Evolutionary conservation across 2,888 invertebrate genomes (phyloP).

Genomic region (Euproctis similis): DNA sequence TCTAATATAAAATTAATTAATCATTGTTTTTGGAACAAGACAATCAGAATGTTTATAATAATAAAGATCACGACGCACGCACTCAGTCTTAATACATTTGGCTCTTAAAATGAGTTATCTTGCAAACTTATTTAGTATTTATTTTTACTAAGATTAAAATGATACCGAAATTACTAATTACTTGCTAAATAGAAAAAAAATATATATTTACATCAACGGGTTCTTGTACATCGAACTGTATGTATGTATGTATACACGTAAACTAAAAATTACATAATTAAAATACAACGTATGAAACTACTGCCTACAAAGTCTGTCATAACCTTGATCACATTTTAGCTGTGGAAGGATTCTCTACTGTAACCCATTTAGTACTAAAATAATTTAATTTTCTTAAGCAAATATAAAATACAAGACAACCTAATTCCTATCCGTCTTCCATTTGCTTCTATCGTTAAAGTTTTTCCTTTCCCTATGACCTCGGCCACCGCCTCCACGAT

Average conservation of each 20-base stretch:
- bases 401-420: constrained; percentile 17
- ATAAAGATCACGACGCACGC: constrained; percentile 48
- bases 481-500: constrained; percentile 60
- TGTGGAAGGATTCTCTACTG: constrained; percentile 48
- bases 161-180: constrained; percentile 12
- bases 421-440: constrained; percentile 74
- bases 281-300: constrained; percentile 34
- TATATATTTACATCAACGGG: constrained; percentile 46
- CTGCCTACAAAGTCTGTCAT: constrained; percentile 40
- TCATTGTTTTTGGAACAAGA: constrained; percentile 9
- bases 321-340: constrained; percentile 57
- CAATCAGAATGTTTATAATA: constrained; percentile 17
- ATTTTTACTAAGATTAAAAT: too few relatives aligned
- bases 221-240: constrained; percentile 35
- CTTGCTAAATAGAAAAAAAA: constrained; percentile 24
- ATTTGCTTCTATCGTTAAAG: constrained; percentile 66
- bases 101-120: constrained; percentile 66
- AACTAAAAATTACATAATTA: constrained; percentile 36
- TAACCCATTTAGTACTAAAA: constrained; percentile 23
- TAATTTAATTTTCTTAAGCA: constrained; percentile 39
- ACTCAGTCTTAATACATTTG: constrained; percentile 74
- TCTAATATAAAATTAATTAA: too few relatives aligned
- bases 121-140: constrained; percentile 31
- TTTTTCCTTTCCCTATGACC: constrained; percentile 69
- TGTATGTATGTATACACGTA: constrained; percentile 17